Conservation (phyloP, 1,140 invertebrate genomes). For the Scaptomyza hsui region DNA sequence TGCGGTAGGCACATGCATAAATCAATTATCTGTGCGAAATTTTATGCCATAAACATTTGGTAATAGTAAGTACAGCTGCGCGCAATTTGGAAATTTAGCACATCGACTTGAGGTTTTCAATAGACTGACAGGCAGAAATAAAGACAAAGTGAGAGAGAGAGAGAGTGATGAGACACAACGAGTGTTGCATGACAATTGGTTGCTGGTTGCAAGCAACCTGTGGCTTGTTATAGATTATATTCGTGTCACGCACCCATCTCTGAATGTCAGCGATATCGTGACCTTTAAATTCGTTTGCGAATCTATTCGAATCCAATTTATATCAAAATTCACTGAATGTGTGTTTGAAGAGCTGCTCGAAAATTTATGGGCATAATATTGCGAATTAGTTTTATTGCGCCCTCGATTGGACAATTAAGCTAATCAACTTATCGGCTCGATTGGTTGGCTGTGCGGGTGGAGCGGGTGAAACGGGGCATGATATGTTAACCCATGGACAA, state of each 20-base stretch:
- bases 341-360: slow-evolving; percentile 9
- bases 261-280: not conserved
- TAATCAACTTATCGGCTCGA: slow-evolving; percentile 32
- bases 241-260: not conserved
- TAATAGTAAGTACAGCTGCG: not conserved
- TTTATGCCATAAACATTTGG: not conserved
- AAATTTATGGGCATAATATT: slow-evolving; percentile 70
- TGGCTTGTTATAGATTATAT: no score
- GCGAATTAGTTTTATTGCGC: slow-evolving; percentile 59
- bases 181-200: no score
- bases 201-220: no score
- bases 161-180: not conserved
- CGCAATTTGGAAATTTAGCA: slow-evolving; percentile 13
- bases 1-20: not conserved
- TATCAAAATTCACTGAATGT: slow-evolving; percentile 4
- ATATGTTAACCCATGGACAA: slow-evolving; percentile 2
- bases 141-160: not conserved
- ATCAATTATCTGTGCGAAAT: not conserved
- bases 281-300: slow-evolving; percentile 5
- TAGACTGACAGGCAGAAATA: not conserved
- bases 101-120: not conserved
- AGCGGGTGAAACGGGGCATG: not conserved
- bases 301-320: slow-evolving; percentile 25
- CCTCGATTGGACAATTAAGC: slow-evolving; percentile 33
- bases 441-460: not conserved